Percentiles rank a stretch among this genome's conserved stretches.
phyloP scores from a whole-genome alignment of 2,888 invertebrate species.

The Plemyria rubiginata region DNA sequence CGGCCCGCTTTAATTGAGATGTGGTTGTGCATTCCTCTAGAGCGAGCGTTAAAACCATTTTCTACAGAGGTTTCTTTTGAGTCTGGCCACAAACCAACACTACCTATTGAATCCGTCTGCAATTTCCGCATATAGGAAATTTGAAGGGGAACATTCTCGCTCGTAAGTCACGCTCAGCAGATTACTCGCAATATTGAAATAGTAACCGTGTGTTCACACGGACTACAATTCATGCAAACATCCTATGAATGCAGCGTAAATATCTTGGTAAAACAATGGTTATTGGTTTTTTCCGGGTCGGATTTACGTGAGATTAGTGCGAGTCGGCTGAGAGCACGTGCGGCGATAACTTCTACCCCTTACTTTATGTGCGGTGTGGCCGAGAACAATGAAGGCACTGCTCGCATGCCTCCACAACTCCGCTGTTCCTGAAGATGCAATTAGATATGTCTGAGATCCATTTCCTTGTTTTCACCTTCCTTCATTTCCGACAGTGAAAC shows the following conservation, averaged over 20 bases:
- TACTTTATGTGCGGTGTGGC: conserved; percentile 42
- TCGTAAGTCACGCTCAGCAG: conserved; percentile 58
- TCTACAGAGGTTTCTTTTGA: conserved; percentile 36
- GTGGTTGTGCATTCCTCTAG: conserved; percentile 58
- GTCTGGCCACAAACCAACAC: conserved; percentile 39
- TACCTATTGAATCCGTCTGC: conserved; percentile 28
- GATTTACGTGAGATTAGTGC: conserved; percentile 75
- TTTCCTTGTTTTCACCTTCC: conserved; percentile 63
- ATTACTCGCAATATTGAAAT: conserved; percentile 64
- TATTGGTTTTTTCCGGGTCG: conserved; percentile 77
- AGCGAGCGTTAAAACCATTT: conserved; percentile 53
- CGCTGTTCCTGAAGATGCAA: conserved; percentile 60
- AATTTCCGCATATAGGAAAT: conserved; percentile 25
- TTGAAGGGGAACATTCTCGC: conserved; percentile 48
- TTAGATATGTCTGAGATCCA: conserved; percentile 60
- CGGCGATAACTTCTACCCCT: conserved; percentile 57
- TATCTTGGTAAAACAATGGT: conserved; percentile 73
- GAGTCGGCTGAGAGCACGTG: conserved; percentile 64
- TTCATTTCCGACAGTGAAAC: conserved; percentile 58
- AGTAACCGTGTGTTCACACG: conserved; percentile 61
- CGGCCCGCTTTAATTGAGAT: conserved; percentile 63
- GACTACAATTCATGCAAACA: conserved; percentile 72
- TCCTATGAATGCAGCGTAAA: conserved; percentile 64
- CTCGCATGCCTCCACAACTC: conserved; percentile 54
- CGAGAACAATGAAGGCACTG: conserved; percentile 57